Evolutionary conservation across 2,797 vertebrate species (phyloP).

Genomic region (Bryconaethiops microstoma): DNA sequence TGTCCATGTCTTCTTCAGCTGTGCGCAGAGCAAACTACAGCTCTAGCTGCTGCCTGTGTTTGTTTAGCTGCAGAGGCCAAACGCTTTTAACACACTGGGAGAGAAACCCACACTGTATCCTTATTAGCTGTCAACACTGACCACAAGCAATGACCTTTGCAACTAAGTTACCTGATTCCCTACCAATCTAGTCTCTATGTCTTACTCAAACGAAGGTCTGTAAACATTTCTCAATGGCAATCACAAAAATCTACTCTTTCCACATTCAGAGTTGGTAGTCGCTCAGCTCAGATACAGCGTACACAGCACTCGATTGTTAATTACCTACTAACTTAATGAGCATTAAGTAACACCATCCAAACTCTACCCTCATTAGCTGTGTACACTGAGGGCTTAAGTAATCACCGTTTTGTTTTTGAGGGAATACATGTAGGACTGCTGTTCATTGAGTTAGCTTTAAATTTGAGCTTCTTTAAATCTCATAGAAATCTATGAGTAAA

Average conservation of each 20-base stretch:
- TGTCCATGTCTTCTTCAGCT: conserved; percentile 96
- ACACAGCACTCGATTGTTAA: background rate
- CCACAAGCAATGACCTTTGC: conserved; percentile 58
- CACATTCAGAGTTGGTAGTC: background rate
- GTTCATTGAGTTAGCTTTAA: no score
- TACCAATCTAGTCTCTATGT: background rate
- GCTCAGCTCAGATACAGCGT: background rate
- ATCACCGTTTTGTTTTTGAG: no score
- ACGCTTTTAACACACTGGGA: conserved; percentile 83
- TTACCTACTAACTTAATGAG: conserved; percentile 70
- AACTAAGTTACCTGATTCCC: background rate
- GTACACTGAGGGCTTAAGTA: no score
- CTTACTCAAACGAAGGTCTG: background rate
- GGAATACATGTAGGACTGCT: no score
- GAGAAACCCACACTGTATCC: conserved; percentile 79
- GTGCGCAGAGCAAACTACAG: conserved; percentile 78
- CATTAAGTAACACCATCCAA: conserved; percentile 60
- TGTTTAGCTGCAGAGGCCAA: conserved; percentile 89
- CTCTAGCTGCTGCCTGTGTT: conserved; percentile 83
- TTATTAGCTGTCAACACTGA: conserved; percentile 72
- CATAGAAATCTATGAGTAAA: no score
- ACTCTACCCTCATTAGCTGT: background rate
- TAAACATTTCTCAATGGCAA: background rate
- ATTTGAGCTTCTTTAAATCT: no score
- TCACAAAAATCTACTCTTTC: background rate